phyloP scores from a whole-genome alignment of 2,888 invertebrate species.

The Glyphotaelius pellucidus region DNA sequence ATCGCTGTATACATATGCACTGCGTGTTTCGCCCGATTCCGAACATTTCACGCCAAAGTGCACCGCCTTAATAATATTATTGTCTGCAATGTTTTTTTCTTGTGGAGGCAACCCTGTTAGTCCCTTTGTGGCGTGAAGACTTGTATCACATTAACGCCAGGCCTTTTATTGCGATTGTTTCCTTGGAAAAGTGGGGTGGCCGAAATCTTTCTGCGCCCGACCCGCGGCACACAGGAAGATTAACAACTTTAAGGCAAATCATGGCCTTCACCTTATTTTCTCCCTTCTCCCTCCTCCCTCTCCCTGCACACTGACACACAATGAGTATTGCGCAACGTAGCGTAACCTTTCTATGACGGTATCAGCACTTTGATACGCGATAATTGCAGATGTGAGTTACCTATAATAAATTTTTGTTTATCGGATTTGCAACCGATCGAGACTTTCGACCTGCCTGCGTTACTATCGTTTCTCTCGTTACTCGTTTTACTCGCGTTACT shows the following conservation, averaged over 20 bases:
- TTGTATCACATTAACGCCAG: slow-evolving; percentile 14
- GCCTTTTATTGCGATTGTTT: slow-evolving; percentile 5
- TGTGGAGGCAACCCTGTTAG: not conserved
- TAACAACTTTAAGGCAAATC: not conserved
- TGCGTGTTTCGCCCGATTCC: no score
- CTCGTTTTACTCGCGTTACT: no score
- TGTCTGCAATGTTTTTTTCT: not conserved
- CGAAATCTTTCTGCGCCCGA: not conserved
- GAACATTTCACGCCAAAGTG: no score
- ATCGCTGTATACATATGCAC: no score
- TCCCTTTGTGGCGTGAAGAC: not conserved
- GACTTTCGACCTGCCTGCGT: no score
- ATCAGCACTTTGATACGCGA: no score
- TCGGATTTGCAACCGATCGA: no score
- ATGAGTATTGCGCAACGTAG: not conserved
- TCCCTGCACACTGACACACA: not conserved
- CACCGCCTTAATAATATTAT: not conserved
- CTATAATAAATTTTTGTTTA: no score
- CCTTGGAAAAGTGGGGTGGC: not conserved
- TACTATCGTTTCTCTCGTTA: no score
- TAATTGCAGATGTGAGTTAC: no score
- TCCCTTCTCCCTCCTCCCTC: not conserved
- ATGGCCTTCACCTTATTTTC: not conserved
- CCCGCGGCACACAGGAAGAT: not conserved
- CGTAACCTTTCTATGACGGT: no score